These are phyloP conservation scores for Chaetodon trifascialis DNA, from an alignment of 2,113 vertebrate species.

Conservation along the genomic window DNA sequence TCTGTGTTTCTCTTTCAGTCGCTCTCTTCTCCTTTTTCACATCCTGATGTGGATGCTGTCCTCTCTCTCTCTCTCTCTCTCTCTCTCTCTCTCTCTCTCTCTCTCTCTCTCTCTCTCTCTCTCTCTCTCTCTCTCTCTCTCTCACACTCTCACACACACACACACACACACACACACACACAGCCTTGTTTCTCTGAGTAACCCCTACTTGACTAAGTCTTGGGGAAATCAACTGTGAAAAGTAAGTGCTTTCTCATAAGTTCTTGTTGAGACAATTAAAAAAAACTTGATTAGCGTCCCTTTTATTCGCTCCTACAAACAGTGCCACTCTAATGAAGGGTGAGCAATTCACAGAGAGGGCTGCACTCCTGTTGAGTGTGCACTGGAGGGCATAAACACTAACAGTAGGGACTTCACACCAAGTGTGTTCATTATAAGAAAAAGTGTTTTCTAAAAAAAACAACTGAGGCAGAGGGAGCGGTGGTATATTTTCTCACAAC, in stretches of 20 bases:
- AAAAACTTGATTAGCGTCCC: conserved; percentile 25
- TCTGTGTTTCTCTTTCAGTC: not conserved
- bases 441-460: not conserved
- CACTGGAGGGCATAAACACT: conserved; percentile 12
- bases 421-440: conserved; percentile 2
- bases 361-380: not conserved
- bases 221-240: conserved; percentile 1
- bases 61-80: not conserved
- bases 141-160: too few relatives aligned
- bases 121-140: too few relatives aligned
- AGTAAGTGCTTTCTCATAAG: not conserved
- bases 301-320: not conserved
- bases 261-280: conserved; percentile 39
- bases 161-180: not conserved
- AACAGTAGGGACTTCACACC: not conserved
- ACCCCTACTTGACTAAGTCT: not conserved
- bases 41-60: not conserved
- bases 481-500: not conserved
- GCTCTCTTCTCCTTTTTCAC: not conserved
- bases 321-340: conserved; percentile 9
- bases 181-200: not conserved
- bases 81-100: too few relatives aligned
- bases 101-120: not conserved
- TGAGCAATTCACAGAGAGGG: conserved; percentile 22
- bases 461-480: not conserved